These are phyloP conservation scores for Drosophila greeni DNA, from an alignment of 2,888 invertebrate species.

Conservation along the genomic window DNA sequence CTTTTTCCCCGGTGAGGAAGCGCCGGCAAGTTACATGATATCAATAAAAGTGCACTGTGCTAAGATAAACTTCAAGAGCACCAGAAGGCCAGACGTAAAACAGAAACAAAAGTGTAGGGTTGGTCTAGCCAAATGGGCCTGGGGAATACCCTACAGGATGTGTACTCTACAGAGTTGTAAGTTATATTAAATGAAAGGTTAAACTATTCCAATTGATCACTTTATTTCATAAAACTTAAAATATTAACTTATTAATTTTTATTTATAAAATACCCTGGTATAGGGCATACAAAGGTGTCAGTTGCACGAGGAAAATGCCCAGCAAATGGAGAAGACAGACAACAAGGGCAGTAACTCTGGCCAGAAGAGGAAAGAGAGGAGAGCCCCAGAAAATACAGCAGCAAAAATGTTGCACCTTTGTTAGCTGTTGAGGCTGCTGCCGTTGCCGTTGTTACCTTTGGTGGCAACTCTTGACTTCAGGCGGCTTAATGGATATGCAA, in stretches of 20 bases:
- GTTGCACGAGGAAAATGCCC: no score
- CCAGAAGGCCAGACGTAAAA: slow-evolving; percentile 24
- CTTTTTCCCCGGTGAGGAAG: slow-evolving; percentile 40
- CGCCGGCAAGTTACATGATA: slow-evolving; percentile 56
- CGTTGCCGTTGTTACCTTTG: slow-evolving; percentile 11
- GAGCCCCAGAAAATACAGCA: slow-evolving; percentile 21
- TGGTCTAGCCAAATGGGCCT: not conserved
- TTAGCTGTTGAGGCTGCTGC: slow-evolving; percentile 24
- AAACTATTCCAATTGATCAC: no score
- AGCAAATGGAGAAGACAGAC: slow-evolving; percentile 8
- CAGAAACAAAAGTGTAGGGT: slow-evolving; percentile 8
- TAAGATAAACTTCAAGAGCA: slow-evolving; percentile 41
- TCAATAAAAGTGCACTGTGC: slow-evolving; percentile 57
- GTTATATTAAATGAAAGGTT: not conserved
- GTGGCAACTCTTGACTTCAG: slow-evolving; percentile 39
- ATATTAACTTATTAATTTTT: no score
- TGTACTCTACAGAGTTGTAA: not conserved
- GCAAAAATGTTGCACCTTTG: slow-evolving; percentile 48
- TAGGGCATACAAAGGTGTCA: no score
- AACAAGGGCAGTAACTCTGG: slow-evolving; percentile 13
- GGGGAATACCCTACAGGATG: not conserved
- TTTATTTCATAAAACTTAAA: no score
- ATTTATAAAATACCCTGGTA: no score
- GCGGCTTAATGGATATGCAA: slow-evolving; percentile 56
- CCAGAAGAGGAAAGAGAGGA: slow-evolving; percentile 5